These are phyloP conservation scores for Eulemur macaco DNA, from an alignment of 2,113 vertebrate genomes.

Conservation along the genomic window DNA sequence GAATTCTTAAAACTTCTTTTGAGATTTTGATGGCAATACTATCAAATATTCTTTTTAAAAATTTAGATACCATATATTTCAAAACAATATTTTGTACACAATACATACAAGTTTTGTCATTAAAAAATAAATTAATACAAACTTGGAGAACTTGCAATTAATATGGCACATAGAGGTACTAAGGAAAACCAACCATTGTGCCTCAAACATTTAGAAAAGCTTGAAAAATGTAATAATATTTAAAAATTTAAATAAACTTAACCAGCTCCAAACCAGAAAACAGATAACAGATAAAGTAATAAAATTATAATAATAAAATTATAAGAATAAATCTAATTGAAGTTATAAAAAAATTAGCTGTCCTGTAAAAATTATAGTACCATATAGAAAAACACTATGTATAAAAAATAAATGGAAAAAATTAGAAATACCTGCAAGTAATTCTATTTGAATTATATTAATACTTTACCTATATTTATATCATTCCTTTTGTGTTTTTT, in stretches of 20 bases:
- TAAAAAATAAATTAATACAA: background rate
- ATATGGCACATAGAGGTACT: background rate
- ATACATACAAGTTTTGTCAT: background rate
- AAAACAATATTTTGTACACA: background rate
- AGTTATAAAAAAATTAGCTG: background rate
- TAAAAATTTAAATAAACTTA: background rate
- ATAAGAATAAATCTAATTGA: background rate
- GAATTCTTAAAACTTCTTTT: background rate
- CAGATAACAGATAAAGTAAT: background rate
- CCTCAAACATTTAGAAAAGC: background rate
- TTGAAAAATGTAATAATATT: background rate
- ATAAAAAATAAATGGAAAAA: background rate
- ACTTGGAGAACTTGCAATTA: background rate
- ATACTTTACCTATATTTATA: background rate
- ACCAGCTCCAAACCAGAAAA: background rate
- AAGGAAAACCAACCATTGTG: background rate
- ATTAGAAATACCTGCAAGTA: background rate
- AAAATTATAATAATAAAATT: background rate
- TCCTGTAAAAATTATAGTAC: background rate
- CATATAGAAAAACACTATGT: background rate
- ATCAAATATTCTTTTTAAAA: background rate
- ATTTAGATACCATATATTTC: background rate
- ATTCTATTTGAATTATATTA: background rate
- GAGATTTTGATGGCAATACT: background rate
- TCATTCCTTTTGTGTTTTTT: background rate